Evolutionary conservation across 1,140 invertebrate genomes (phyloP).

Genomic region (Drosophila aff.): DNA sequence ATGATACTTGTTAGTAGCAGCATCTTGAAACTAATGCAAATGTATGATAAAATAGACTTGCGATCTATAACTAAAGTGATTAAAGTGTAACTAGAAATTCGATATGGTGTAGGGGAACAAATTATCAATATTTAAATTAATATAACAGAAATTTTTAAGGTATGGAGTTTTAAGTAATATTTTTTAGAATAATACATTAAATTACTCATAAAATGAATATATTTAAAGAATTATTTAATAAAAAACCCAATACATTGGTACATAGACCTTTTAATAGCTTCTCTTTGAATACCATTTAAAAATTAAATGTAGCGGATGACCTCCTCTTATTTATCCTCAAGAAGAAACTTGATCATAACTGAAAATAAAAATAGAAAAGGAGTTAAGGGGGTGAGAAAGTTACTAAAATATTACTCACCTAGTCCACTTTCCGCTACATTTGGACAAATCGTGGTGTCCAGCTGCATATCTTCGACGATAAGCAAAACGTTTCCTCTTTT

Average conservation of each 20-base stretch:
- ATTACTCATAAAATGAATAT: not conserved
- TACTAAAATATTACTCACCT: slow-evolving; percentile 11
- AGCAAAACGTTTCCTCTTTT: slow-evolving; percentile 44
- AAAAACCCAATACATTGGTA: not conserved
- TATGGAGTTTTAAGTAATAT: too few species aligned
- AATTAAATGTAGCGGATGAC: not conserved
- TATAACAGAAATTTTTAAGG: too few species aligned
- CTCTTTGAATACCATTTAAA: not conserved
- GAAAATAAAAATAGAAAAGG: not conserved
- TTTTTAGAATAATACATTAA: not conserved
- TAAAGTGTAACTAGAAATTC: not conserved
- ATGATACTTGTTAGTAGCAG: not conserved
- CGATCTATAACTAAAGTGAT: not conserved
- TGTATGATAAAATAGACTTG: too few species aligned
- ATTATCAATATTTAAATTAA: too few species aligned
- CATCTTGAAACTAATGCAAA: slow-evolving; percentile 17
- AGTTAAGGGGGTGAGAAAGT: not conserved
- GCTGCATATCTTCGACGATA: slow-evolving; percentile 7
- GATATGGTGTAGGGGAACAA: not conserved
- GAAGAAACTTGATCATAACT: slow-evolving; percentile 52
- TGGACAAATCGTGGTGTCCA: slow-evolving; percentile 47
- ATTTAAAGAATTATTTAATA: too few species aligned
- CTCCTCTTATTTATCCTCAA: not conserved
- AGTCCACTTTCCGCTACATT: slow-evolving; percentile 43
- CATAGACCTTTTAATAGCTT: not conserved